Conservation (phyloP, 2,888 invertebrate genomes). For the Callyntrura guangdongensis region DNA sequence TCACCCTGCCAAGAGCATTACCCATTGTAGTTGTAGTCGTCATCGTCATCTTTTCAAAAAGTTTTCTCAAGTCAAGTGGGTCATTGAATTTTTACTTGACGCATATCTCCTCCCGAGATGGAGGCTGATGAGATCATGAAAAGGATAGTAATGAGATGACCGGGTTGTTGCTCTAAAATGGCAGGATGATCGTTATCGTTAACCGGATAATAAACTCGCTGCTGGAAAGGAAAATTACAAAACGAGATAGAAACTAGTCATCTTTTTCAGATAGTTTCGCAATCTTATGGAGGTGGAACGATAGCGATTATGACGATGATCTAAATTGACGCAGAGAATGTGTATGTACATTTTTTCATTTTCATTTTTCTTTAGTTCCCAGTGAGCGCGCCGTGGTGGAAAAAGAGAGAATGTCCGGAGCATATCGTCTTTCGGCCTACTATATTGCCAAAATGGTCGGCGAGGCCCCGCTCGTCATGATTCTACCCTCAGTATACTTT, state of each 20-base stretch:
- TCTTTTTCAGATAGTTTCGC: neutral
- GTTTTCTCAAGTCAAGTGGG: slow-evolving; percentile 9
- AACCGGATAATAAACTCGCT: slow-evolving; percentile 31
- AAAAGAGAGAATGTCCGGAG: slow-evolving; percentile 92
- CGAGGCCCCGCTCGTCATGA: slow-evolving; percentile 91
- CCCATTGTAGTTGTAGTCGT: neutral
- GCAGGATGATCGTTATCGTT: slow-evolving; percentile 17
- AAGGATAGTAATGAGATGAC: slow-evolving; percentile 1
- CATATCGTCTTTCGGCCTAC: slow-evolving; percentile 92
- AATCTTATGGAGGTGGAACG: neutral
- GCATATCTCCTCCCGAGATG: neutral
- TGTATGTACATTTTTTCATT: neutral
- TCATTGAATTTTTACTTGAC: slow-evolving; percentile 15
- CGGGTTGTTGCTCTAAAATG: slow-evolving; percentile 16
- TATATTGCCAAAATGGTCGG: slow-evolving; percentile 92
- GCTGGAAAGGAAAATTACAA: slow-evolving; percentile 17
- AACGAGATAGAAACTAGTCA: neutral
- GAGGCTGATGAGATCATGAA: neutral
- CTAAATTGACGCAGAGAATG: too few relatives aligned
- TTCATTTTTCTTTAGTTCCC: slow-evolving; percentile 89
- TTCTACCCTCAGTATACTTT: slow-evolving; percentile 92
- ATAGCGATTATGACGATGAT: neutral
- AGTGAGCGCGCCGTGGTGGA: slow-evolving; percentile 92
- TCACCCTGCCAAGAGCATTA: slow-evolving; percentile 12
- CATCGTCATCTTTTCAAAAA: slow-evolving; percentile 4